Evolutionary conservation across 2,113 vertebrate species (phyloP), one percentile per base, ranked within the genome.

Genomic region (Sigmodon hispidus): DNA sequence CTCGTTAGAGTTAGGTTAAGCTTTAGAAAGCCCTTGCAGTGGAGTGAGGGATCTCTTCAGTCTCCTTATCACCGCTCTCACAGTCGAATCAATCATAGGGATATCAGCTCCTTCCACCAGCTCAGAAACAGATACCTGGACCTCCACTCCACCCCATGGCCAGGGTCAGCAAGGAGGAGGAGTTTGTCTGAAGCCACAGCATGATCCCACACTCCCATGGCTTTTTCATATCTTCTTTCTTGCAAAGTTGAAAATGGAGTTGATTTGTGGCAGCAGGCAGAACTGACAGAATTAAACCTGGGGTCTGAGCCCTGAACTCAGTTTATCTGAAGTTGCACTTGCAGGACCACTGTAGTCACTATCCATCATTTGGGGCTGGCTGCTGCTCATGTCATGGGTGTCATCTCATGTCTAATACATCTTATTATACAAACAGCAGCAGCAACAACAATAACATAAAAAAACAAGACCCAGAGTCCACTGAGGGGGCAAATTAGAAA

Each of bases 121-220:
- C 5, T 29, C 80, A 43, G 83, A 89, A 70, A 57, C 12, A 79
- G 55, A 31, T 19, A 0, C 24, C 12, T 67, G 63, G 31, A 15
- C 31, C 63, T 19, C 13, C 63, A 67, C 63, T 31, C 63, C 63
- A 67, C 50, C 34, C 34, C 5, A 69, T 15, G 45, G 67, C 50
- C 31, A 1, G 57, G 2, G 31, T 1, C 2, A 45, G 61, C 48
- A 61, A 72, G 19, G 43, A 26, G 19, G 43, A 26, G 1, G 16
- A 40, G 34, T 7, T 10, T 69, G 11, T 26, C 24, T 22, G 65
- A 86, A 3, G 31, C 29, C 36, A 5, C 48, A 13, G 24, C 36
- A 11, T 0, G 4, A 2, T 16, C 19, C 11, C 40, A 16, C 0
- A 3, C 5, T 0, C 16, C 19, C 7, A 21, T 36, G 16, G 13